phyloP scores from a whole-genome alignment of 2,797 vertebrate genomes.

The Pitangus sulphuratus region DNA sequence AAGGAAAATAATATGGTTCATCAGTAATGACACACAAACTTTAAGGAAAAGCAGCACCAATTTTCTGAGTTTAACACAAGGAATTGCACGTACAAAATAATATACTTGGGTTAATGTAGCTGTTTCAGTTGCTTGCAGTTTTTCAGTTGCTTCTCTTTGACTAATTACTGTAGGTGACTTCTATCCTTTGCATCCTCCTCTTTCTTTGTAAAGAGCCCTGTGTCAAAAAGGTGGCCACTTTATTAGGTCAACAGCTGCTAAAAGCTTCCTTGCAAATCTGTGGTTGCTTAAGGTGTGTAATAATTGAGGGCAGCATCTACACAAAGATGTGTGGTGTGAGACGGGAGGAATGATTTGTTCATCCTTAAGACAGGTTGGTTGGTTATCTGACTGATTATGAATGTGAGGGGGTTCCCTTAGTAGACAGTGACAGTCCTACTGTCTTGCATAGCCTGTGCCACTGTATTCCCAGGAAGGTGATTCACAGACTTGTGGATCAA shows the following conservation, averaged over 20 bases:
- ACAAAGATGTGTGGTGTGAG: neutral
- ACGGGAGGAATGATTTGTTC: neutral
- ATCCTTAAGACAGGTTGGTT: neutral
- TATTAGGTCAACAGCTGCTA: neutral
- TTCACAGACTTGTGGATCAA: neutral
- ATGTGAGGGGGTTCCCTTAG: neutral
- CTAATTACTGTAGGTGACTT: neutral
- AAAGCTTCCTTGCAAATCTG: neutral
- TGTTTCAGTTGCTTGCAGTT: neutral
- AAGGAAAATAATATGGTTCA: neutral
- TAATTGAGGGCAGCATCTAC: neutral
- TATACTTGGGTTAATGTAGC: neutral
- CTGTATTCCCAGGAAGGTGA: neutral
- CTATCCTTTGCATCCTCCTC: neutral
- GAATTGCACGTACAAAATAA: neutral
- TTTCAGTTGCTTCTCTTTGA: neutral
- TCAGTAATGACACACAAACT: neutral
- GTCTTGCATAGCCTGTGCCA: neutral
- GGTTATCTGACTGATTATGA: neutral
- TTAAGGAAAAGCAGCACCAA: neutral
- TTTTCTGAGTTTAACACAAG: neutral
- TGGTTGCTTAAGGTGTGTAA: neutral
- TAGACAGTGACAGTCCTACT: neutral
- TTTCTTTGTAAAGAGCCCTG: neutral
- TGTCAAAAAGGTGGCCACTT: neutral